Base-by-base conservation (phyloP, 2,888 invertebrate species). In the Caenorhabditis imperialis region DNA sequence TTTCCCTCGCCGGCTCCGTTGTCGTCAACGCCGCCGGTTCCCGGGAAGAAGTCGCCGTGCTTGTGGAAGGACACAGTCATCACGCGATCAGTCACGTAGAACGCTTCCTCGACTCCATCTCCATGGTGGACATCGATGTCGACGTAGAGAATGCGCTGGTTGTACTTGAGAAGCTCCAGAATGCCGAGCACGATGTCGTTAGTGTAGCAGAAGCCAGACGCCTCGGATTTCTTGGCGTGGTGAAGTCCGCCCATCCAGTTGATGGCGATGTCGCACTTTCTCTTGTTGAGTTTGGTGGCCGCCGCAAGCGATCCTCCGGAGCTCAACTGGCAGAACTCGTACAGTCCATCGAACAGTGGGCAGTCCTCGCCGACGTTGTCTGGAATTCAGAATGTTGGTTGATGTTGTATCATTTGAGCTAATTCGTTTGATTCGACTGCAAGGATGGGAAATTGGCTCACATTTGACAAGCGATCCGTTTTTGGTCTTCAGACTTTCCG, bases 1-100 rank as follows among this genome's bases (percentile, higher is more conserved):
- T 97, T 97, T 57, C 99, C 99, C 83, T 91, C 91, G 0, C 92
- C 92, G 44, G 92, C 92, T 54, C 92, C 92, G 84, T 92, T 91
- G 85, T 92, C 92, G 86, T 76, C 89, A 35, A 92, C 88, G 88
- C 92, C 91, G 88, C 95, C 96, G 58, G 96, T 97, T 44, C 97
- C 97, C 18, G 99, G 99, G 89, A 99, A 99, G 90, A 98, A 99
- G 90, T 99, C 96, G 51, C 99, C 99, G 89, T 98, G 99, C 89
- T 99, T 99, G 89, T 99, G 99, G 89, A 99, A 99, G 10, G 95
- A 96, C 0, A 96, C 96, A 0, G 99, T 99, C 99, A 99, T 99
- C 0, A 99, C 99, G 82, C 99, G 92, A 89, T 99, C 99, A 0
- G 99, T 99, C 2, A 96, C 96, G 88, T 98, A 99, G 75, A 88